Evolutionary conservation across 2,888 invertebrate genomes (phyloP), one percentile per base, ranked within the genome.

Genomic region (Nomada lathburiana): DNA sequence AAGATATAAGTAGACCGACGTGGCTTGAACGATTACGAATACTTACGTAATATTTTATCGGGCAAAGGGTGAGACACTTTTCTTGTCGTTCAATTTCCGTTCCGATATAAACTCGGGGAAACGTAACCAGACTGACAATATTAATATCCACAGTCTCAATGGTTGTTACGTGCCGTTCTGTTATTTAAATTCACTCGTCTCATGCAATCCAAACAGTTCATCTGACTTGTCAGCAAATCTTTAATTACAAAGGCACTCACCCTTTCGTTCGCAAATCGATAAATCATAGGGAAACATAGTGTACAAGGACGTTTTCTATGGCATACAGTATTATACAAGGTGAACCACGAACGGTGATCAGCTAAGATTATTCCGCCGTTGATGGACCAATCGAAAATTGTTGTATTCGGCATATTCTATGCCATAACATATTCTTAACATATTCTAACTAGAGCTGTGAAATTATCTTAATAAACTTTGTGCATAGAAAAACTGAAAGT

Each of bases 111-210:
- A 57, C 52, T 42, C 53, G 23, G 55, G 29, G 26, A 47, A 44
- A 42, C 23, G 16, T 16, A 60, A 64, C 16, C 26, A 57, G 4
- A 1, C n/a, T 2, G 3, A 42, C 29, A 52, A 70, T 26, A 70
- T 65, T 55, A 36, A 77, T 77, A 70, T 63, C 23, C 18, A 26
- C 44, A n/a, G 20, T 57, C 44, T 29, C 36, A 52, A 36, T 53
- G 59, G 9, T 10, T 26, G 78, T 65, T 68, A 50, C 23, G 29
- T 42, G 5, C 26, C 10, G 20, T 52, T 68, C 16, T 50, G 18
- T 59, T 64, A 80, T 77, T 60, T 10, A 57, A 80, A 60, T 64
- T 26, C 29, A 36, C 36, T 5, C 11, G 42, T 13, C 50, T 5
- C 42, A 9, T 13, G 13, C 13, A 23, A 42, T 11, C 10, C 36